A percentile compares a stretch with the other conserved stretches of the same genome.
phyloP scores from a whole-genome alignment of 2,113 vertebrate genomes.

The Bubo blakistoni region DNA sequence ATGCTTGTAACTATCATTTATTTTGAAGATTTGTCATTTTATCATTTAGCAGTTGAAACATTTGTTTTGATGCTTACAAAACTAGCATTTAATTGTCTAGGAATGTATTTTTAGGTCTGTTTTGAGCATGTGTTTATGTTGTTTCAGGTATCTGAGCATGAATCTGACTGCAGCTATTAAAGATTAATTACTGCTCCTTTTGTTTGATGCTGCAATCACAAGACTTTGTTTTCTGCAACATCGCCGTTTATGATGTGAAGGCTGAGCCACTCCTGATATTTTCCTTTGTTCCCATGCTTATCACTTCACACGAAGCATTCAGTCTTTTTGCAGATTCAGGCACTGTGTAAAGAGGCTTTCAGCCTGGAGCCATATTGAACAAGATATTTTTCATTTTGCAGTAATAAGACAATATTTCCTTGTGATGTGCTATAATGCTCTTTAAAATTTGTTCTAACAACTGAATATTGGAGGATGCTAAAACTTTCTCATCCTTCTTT shows the following conservation, averaged over 20 bases:
- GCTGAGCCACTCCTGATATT: not conserved
- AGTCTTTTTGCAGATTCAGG: not conserved
- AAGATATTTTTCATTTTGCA: not conserved
- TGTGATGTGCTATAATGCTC: not conserved
- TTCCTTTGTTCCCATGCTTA: not conserved
- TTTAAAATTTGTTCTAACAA: not conserved
- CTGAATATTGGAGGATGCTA: not conserved
- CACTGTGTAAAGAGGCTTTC: not conserved
- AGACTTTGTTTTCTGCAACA: not conserved
- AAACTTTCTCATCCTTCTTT: not conserved
- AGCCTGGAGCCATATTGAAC: not conserved
- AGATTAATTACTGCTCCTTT: not conserved
- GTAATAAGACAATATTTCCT: not conserved
- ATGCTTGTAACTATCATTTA: not conserved
- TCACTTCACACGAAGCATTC: not conserved
- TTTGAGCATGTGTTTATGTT: not conserved
- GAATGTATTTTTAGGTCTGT: not conserved
- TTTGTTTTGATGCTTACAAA: conserved; percentile 3
- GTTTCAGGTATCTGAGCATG: not conserved
- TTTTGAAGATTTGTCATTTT: conserved; percentile 6
- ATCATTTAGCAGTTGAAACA: not conserved
- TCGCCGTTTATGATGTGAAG: not conserved
- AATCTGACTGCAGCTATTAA: not conserved
- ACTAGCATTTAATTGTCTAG: not conserved
- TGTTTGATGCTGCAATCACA: not conserved